These are phyloP conservation scores for Ashinkailepas kermadecensis DNA, from an alignment of 2,888 invertebrate genomes.

Conservation along the genomic window DNA sequence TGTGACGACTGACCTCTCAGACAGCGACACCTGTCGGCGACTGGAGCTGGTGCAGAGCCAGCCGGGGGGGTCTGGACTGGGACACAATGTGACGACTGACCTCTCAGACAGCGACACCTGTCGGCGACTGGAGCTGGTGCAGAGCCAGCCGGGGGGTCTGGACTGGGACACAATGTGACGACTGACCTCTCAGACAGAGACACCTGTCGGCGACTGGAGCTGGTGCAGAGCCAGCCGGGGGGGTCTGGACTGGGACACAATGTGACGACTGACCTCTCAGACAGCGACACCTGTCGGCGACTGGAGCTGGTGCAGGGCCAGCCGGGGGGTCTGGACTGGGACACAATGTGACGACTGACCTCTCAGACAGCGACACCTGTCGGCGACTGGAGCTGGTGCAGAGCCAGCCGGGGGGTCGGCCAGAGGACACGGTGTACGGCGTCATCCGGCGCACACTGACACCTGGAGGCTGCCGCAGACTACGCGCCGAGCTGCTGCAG, in stretches of 20 bases:
- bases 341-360: constrained; percentile 24
- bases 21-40: constrained; percentile 69
- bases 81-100: constrained; percentile 58
- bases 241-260: no score
- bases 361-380: constrained; percentile 69
- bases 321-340: no score
- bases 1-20: constrained; percentile 44
- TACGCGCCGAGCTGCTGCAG: constrained; percentile 72
- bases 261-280: constrained; percentile 44
- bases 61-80: constrained; percentile 38
- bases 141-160: constrained; percentile 31
- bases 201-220: constrained; percentile 66
- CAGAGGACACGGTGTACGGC: constrained; percentile 53
- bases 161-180: constrained; percentile 52
- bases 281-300: constrained; percentile 69
- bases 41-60: constrained; percentile 49
- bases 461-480: constrained; percentile 62
- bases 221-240: not conserved
- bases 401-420: constrained; percentile 37
- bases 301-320: constrained; percentile 49
- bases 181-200: constrained; percentile 60
- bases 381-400: constrained; percentile 55
- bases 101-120: constrained; percentile 59
- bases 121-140: constrained; percentile 60
- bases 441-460: constrained; percentile 63